These are phyloP conservation scores for Enteromius trimaculatus DNA, from an alignment of 2,797 vertebrate genomes.

Conservation along the genomic window DNA sequence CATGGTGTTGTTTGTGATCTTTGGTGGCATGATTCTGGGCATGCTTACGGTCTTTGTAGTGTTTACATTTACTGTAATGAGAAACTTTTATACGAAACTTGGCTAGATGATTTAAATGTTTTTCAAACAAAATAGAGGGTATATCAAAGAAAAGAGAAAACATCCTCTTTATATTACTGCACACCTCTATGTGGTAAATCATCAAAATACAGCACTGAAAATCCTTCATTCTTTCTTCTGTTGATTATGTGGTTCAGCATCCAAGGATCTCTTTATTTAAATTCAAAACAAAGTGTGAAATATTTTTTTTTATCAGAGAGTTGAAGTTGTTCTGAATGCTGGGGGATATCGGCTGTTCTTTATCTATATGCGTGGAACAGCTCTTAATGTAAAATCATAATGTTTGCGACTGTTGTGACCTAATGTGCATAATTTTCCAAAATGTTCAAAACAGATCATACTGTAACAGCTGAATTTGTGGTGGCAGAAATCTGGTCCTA, in stretches of 20 bases:
- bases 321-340: background rate
- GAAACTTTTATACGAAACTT: background rate
- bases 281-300: background rate
- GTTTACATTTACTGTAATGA: background rate
- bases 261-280: background rate
- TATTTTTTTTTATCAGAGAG: background rate
- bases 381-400: background rate
- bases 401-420: background rate
- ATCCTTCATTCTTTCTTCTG: background rate
- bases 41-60: background rate
- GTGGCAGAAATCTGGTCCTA: background rate
- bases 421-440: background rate
- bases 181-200: background rate
- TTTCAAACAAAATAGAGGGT: background rate
- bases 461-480: background rate
- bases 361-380: background rate
- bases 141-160: background rate
- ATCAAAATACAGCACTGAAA: background rate
- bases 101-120: background rate
- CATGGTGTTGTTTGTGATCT: background rate
- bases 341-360: background rate
- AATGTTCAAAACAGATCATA: background rate
- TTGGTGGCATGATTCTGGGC: background rate
- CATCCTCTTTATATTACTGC: background rate
- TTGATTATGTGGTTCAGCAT: background rate